Evolutionary conservation across 2,113 vertebrate genomes (phyloP).

Genomic region (Puma concolor): DNA sequence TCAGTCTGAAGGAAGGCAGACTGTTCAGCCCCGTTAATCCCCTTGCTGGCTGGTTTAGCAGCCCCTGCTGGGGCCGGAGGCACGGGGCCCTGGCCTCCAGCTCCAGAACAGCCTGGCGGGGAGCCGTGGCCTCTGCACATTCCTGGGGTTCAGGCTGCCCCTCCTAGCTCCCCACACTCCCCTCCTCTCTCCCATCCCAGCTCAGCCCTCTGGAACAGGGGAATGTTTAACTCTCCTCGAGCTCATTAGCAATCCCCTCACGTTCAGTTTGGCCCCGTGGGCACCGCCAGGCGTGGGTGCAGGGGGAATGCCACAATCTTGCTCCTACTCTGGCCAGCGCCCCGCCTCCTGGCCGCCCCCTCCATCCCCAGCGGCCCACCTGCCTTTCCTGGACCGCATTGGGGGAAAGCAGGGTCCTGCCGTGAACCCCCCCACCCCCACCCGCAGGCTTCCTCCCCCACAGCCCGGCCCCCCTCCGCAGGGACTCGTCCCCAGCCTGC

Average conservation of each 20-base stretch:
- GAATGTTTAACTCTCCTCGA: slow-evolving; percentile 77
- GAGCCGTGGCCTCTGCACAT: slow-evolving; percentile 42
- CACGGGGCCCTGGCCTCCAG: background rate
- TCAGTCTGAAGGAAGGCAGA: slow-evolving; percentile 38
- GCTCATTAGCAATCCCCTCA: slow-evolving; percentile 81
- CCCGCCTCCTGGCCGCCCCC: background rate
- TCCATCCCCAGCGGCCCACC: background rate
- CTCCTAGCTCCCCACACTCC: background rate
- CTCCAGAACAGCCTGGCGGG: background rate
- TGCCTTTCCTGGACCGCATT: background rate
- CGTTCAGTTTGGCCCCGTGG: slow-evolving; percentile 25
- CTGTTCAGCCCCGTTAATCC: slow-evolving; percentile 60
- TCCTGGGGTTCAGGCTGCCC: slow-evolving; percentile 62
- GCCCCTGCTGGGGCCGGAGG: slow-evolving; percentile 65
- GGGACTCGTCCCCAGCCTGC: slow-evolving; percentile 25
- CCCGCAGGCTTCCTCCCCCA: background rate
- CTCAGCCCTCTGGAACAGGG: slow-evolving; percentile 55
- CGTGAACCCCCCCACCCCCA: background rate
- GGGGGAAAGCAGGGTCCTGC: background rate
- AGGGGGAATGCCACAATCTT: slow-evolving; percentile 52
- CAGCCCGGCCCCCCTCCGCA: background rate
- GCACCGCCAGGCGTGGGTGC: slow-evolving; percentile 25
- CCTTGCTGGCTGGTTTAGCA: slow-evolving; percentile 53
- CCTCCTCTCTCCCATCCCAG: background rate
- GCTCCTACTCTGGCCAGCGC: background rate